Conservation (phyloP, 1,140 invertebrate genomes). For the Drosophila nikananu region DNA sequence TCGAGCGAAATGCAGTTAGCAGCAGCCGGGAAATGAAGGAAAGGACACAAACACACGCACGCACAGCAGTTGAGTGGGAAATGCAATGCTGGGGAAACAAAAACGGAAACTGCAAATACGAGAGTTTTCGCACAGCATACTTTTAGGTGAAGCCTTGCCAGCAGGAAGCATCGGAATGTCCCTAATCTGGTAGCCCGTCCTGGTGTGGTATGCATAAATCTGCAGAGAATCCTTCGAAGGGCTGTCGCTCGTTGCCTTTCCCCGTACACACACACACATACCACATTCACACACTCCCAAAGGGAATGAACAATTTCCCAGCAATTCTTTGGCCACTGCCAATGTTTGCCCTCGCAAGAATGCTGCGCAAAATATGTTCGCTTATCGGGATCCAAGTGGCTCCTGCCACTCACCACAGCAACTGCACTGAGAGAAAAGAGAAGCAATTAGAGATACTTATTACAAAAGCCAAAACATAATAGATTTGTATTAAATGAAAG, state of each 20-base stretch:
- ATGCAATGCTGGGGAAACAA: conserved; percentile 36
- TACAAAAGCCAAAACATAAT: too few species aligned
- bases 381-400: conserved; percentile 41
- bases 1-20: conserved; percentile 53
- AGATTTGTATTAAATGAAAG: not conserved
- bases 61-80: conserved; percentile 10
- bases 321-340: conserved; percentile 42
- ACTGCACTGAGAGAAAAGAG: not conserved
- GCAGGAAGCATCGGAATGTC: conserved; percentile 27
- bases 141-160: conserved; percentile 19
- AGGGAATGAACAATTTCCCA: conserved; percentile 38
- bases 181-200: conserved; percentile 22
- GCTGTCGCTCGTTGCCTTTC: not conserved
- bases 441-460: not conserved
- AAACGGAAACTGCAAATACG: conserved; percentile 41
- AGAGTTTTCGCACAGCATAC: conserved; percentile 28
- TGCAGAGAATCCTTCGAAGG: conserved; percentile 30
- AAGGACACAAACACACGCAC: conserved; percentile 34
- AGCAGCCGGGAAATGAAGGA: conserved; percentile 26
- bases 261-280: not conserved
- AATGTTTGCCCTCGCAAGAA: conserved; percentile 42
- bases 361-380: conserved; percentile 41
- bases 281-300: conserved; percentile 4
- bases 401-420: conserved; percentile 15
- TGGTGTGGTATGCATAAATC: conserved; percentile 38